Evolutionary conservation across 1,140 invertebrate genomes (phyloP), one percentile per base, ranked within the genome.

Genomic region (Drosophila repletoides): DNA sequence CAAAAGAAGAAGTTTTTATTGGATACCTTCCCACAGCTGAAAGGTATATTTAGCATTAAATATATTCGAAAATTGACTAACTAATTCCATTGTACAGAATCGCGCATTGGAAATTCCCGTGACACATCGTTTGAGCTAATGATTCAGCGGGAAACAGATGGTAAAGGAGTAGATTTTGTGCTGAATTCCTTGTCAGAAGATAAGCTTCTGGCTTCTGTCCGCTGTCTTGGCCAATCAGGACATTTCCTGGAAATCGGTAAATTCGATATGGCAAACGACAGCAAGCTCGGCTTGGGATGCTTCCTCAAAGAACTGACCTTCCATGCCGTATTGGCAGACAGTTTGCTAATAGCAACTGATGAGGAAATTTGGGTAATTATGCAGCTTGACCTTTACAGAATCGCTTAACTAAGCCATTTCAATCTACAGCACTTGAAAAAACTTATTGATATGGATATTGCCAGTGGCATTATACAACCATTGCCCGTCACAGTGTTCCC

Each of bases 271-370:
- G 91, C 91, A 0, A 93, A 93, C 40, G 93, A 95, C 61, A 94
- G 92, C 19, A 83, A 91, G 14, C 90, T 95, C 17, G 93, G 93
- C 88, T 94, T 94, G 93, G 91, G 95, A 38, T 91, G 95, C 33
- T 97, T 99, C 91, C 91, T 94, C 28, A 95, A 94, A 49, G 97
- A 97, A 86, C 93, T 95, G 2, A 96, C 95, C 84, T 95, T 98
- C 91, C 96, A 97, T 91, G 96, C 96, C 28, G 94, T 98, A 61
- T 93, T 97, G 80, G 92, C 98, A 75, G 96, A 97, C 90, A 93
- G 93, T 58, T 90, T 97, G 43, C 94, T 95, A 80, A 91, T 88
- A 53, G 89, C 91, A 55, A 67, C 76, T 59, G 90, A 91, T 21
- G 70, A 89, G 31, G 72, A 92, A 90, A 69, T 93, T 92, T 48